Conservation (phyloP, 2,888 invertebrate species). For the Abrostola triplasia region DNA sequence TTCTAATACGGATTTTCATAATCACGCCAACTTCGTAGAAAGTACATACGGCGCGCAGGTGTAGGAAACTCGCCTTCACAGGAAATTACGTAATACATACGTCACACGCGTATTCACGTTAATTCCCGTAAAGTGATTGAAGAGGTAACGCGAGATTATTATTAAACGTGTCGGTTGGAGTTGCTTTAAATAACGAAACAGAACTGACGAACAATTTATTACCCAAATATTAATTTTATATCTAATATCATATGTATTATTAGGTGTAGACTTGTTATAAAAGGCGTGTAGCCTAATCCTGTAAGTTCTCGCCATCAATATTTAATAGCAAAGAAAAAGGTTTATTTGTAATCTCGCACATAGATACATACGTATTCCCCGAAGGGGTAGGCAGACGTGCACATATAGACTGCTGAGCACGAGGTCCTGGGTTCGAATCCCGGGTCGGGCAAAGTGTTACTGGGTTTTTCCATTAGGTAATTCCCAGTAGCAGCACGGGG, state of each 20-base stretch:
- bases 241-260: too few species aligned
- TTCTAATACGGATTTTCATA: constrained; percentile 55
- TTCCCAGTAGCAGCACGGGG: too few species aligned
- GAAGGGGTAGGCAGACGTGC: too few species aligned
- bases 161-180: neutral
- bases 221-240: neutral
- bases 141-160: constrained; percentile 39
- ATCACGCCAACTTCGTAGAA: constrained; percentile 55
- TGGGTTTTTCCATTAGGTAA: too few species aligned
- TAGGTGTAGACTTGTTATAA: too few species aligned
- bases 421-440: too few species aligned
- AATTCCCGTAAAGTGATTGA: constrained; percentile 50
- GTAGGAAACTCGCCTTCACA: constrained; percentile 56
- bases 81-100: constrained; percentile 53
- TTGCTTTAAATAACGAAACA: neutral
- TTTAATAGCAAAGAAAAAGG: neutral
- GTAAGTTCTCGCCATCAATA: too few species aligned
- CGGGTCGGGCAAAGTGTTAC: too few species aligned
- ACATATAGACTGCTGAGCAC: too few species aligned
- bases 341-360: neutral
- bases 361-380: too few species aligned
- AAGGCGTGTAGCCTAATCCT: too few species aligned
- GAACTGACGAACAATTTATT: neutral
- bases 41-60: constrained; percentile 56
- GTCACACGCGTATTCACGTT: constrained; percentile 44